Evolutionary conservation across 2,888 invertebrate species (phyloP), one percentile per base, ranked within the genome.

Genomic region (Sclerodermus sp.): DNA sequence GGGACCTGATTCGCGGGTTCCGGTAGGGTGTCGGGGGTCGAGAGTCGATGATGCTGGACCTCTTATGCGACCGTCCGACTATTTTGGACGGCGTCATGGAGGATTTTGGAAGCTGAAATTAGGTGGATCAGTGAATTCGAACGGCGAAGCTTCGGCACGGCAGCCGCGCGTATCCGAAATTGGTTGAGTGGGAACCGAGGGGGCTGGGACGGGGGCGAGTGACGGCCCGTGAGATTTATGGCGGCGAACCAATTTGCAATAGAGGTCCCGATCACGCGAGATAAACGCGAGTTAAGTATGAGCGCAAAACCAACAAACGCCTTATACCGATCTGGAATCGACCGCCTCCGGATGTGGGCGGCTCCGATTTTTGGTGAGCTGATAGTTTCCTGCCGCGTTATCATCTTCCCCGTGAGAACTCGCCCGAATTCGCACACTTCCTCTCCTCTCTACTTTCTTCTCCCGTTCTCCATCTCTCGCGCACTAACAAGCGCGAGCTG

Each of bases 261-360:
- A 57, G 47, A 23, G 53, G 37, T 15, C 49, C 43, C 42, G 61
- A 63, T 64, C 51, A 53, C 49, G 56, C 39, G 47, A 55, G 57
- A 56, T 62, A 67, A 64, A 58, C 41, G 52, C 48, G 55, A 61
- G 42, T 55, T 52, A 53, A 55, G 48, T 56, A 57, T 55, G 51
- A 56, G 57, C 43, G 44, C 53, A 63, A 66, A 67, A 58, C 56
- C 53, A 58, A 65, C 53, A 60, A 66, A 64, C 54, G 53, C 49
- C 53, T 55, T 36, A 55, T 52, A 45, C 43, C 47, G 59, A 65
- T 66, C 57, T 49, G 51, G 53, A 58, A 58, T 46, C 45, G 62
- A 62, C 54, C 57, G 55, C 55, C 57, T 58, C 63, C 66, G 66
- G 66, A 66, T 66, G 66, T 66, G 66, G 66, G 66, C 66, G 66